These are phyloP conservation scores for human (Homo sapiens) DNA, from an alignment of 2,113 vertebrate genomes.

Conservation along the genomic window DNA sequence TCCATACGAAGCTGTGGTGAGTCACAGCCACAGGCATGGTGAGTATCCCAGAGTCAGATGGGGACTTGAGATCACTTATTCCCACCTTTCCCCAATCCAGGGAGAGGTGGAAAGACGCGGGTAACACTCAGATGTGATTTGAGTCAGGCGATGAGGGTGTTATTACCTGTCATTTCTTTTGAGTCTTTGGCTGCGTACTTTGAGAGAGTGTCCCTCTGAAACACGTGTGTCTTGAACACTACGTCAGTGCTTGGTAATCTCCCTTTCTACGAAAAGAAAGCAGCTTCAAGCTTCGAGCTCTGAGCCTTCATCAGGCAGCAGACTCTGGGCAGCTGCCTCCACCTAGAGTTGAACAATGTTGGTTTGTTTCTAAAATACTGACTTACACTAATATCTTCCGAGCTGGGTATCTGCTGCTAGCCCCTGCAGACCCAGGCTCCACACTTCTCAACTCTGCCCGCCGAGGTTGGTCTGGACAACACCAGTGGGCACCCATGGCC, in stretches of 20 bases:
- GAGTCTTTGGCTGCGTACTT: fast-evolving
- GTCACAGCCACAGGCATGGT: fast-evolving
- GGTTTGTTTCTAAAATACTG: background rate
- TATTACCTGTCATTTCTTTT: background rate
- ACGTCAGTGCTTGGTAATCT: background rate
- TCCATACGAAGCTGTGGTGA: background rate
- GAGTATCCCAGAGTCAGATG: no score
- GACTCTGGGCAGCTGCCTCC: no score
- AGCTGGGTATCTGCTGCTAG: background rate
- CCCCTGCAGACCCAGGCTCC: no score
- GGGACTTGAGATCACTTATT: background rate
- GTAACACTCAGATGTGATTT: background rate
- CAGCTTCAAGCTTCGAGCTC: background rate
- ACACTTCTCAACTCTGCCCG: background rate
- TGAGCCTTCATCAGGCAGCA: background rate
- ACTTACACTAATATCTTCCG: background rate
- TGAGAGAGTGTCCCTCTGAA: no score
- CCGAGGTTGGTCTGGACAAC: background rate
- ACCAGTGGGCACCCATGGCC: background rate
- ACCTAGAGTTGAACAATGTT: background rate
- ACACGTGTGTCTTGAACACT: fast-evolving
- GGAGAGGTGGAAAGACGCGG: background rate
- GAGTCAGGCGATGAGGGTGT: fast-evolving
- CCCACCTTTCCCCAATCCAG: background rate
- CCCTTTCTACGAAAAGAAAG: background rate